Evolutionary conservation across 1,140 invertebrate species (phyloP).

Genomic region (Cydia strobilella): DNA sequence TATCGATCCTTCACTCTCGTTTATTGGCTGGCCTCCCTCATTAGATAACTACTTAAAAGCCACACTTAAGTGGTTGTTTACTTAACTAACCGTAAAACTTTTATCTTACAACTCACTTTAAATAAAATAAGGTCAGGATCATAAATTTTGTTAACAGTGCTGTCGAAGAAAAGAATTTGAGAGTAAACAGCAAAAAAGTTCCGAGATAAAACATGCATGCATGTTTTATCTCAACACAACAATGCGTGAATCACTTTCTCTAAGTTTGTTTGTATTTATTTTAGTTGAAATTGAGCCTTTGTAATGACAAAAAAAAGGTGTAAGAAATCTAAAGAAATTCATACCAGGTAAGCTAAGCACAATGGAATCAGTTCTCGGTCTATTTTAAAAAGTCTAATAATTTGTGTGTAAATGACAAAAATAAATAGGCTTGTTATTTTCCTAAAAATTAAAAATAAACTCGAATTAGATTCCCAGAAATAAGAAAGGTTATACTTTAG

Average conservation of each 20-base stretch:
- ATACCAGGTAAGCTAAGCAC: too few species aligned
- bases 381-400: too few species aligned
- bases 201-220: slow-evolving; percentile 6
- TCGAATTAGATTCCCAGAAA: slow-evolving; percentile 38
- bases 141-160: slow-evolving; percentile 14
- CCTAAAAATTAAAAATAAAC: too few species aligned
- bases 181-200: slow-evolving; percentile 1
- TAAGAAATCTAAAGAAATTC: too few species aligned
- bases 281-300: background rate
- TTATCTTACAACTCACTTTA: slow-evolving; percentile 30
- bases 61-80: slow-evolving; percentile 28
- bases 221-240: too few species aligned
- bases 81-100: slow-evolving; percentile 25
- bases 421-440: too few species aligned
- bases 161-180: slow-evolving; percentile 15
- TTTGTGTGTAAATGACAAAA: too few species aligned
- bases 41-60: slow-evolving; percentile 30
- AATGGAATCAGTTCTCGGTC: too few species aligned
- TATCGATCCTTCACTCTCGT: slow-evolving; percentile 12
- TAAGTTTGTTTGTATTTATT: background rate
- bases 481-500: slow-evolving; percentile 39
- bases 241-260: slow-evolving; percentile 10
- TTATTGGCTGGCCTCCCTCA: background rate
- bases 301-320: background rate
- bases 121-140: slow-evolving; percentile 20